Evolutionary conservation across 2,888 invertebrate genomes (phyloP).

Genomic region (Cosmia trapezina): DNA sequence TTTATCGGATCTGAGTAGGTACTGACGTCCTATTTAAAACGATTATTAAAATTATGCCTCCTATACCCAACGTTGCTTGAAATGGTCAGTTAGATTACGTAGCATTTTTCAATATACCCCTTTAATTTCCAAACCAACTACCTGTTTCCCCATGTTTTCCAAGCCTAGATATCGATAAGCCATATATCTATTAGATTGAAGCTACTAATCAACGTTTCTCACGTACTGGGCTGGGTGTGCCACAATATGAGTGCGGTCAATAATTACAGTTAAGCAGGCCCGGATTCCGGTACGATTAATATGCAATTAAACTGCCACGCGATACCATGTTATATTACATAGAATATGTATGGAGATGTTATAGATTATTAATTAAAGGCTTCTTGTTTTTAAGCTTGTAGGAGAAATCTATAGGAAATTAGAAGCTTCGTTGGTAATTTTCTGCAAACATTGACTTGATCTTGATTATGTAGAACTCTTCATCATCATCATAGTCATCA

Average conservation of each 20-base stretch:
- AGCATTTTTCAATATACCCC: constrained; percentile 6
- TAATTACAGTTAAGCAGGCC: constrained; percentile 77
- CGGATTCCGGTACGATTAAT: constrained; percentile 75
- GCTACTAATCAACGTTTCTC: constrained; percentile 64
- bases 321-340: constrained; percentile 60
- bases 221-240: constrained; percentile 65
- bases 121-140: constrained; percentile 1
- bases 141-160: constrained; percentile 38
- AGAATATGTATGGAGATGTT: constrained; percentile 64
- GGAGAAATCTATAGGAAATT: constrained; percentile 34
- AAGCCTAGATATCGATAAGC: constrained; percentile 52
- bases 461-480: neutral
- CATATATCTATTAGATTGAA: constrained; percentile 66
- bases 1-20: neutral
- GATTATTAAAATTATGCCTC: too few relatives aligned
- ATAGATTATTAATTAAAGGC: constrained; percentile 65
- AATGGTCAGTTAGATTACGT: constrained; percentile 6
- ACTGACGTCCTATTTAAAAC: neutral
- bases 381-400: constrained; percentile 54
- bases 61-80: neutral
- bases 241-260: constrained; percentile 70
- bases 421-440: constrained; percentile 14
- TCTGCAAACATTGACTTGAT: neutral
- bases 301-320: constrained; percentile 78
- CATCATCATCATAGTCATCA: neutral